Conservation (phyloP, 2,888 invertebrate species). For the Nudaria mundana region DNA sequence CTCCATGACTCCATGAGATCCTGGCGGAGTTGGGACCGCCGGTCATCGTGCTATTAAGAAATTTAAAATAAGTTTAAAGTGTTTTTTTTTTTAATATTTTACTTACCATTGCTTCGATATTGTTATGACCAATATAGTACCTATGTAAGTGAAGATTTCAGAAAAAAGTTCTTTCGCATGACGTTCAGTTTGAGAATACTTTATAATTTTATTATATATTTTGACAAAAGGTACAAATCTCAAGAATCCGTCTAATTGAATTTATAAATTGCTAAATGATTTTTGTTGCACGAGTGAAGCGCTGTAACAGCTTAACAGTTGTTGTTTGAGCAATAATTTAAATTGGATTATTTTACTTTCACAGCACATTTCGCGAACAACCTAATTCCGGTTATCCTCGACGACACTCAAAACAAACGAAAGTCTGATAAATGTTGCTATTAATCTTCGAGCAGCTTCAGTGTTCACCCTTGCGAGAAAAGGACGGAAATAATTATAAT, state of each 20-base stretch:
- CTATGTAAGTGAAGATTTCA: too few species aligned
- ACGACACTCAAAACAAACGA: slow-evolving; percentile 73
- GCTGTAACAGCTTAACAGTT: slow-evolving; percentile 30
- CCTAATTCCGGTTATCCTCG: slow-evolving; percentile 68
- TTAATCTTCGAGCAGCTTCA: slow-evolving; percentile 60
- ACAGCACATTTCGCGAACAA: slow-evolving; percentile 59
- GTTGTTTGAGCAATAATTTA: slow-evolving; percentile 51
- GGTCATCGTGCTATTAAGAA: too few species aligned
- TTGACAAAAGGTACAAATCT: too few species aligned
- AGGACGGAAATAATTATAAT: slow-evolving; percentile 46
- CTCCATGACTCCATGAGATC: too few species aligned
- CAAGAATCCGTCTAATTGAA: slow-evolving; percentile 4
- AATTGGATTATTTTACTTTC: slow-evolving; percentile 64
- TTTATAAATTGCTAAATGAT: slow-evolving; percentile 20
- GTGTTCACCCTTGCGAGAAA: slow-evolving; percentile 47
- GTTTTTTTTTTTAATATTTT: too few species aligned
- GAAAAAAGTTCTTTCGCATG: too few species aligned
- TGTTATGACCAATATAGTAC: too few species aligned
- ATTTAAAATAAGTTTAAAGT: too few species aligned
- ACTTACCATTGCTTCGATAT: too few species aligned
- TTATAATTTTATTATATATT: too few species aligned
- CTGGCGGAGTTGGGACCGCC: too few species aligned
- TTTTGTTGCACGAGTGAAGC: slow-evolving; percentile 25
- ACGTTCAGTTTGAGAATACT: too few species aligned
- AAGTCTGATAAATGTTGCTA: slow-evolving; percentile 72